phyloP scores from a whole-genome alignment of 2,888 invertebrate genomes.

The Brachyptera risi region DNA sequence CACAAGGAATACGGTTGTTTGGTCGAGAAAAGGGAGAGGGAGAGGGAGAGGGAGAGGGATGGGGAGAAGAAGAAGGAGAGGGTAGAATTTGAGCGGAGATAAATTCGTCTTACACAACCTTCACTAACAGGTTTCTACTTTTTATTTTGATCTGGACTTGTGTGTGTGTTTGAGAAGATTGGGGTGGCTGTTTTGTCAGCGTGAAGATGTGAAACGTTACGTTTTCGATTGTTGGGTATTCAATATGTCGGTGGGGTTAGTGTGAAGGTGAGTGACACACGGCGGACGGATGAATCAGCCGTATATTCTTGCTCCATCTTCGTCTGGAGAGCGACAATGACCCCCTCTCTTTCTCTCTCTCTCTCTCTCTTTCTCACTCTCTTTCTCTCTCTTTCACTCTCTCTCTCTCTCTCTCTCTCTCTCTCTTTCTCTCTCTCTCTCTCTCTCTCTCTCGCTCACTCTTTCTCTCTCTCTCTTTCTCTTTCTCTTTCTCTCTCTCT shows the following conservation, averaged over 20 bases:
- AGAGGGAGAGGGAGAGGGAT: not conserved
- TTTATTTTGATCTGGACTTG: constrained; percentile 4
- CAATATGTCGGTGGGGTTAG: constrained; percentile 4
- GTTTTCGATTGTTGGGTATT: not conserved
- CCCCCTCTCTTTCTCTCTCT: too few relatives aligned
- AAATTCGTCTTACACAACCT: constrained; percentile 22
- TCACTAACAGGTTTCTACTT: constrained; percentile 20
- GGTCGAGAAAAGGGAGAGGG: not conserved
- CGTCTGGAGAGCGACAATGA: too few relatives aligned
- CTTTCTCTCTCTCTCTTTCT: not conserved
- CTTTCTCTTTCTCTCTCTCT: not conserved
- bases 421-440: too few relatives aligned
- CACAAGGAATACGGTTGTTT: constrained; percentile 20
- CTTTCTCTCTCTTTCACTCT: too few relatives aligned
- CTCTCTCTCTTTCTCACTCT: too few relatives aligned
- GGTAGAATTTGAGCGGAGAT: constrained; percentile 3
- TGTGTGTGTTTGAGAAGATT: not conserved
- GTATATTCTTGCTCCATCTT: not conserved
- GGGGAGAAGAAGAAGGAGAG: not conserved
- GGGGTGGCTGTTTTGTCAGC: not conserved
- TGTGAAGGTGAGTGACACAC: not conserved
- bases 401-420: too few relatives aligned
- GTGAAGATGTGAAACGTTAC: not conserved
- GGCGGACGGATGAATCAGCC: constrained; percentile 10
- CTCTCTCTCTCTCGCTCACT: too few relatives aligned